Evolutionary conservation across 2,888 invertebrate genomes (phyloP).

Genomic region (Platycheirus rosarum): DNA sequence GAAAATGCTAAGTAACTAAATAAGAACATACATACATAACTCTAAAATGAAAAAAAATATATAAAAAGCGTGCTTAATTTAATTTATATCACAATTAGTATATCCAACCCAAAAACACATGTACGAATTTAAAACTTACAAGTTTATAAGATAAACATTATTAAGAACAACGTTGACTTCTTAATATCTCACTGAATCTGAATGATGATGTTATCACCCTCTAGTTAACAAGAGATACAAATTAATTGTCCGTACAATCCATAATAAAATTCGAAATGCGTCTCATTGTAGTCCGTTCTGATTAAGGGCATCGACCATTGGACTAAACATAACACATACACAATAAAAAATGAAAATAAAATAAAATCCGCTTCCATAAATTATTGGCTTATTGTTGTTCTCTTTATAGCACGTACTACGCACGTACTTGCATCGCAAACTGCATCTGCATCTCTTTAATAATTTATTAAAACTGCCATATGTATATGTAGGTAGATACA

Average conservation of each 20-base stretch:
- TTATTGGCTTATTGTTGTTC: slow-evolving; percentile 32
- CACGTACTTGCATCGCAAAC: not conserved
- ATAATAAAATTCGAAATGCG: slow-evolving; percentile 19
- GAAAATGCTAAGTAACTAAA: no score
- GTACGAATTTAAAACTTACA: no score
- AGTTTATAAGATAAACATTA: no score
- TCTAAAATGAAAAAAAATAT: no score
- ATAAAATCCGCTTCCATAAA: slow-evolving; percentile 48
- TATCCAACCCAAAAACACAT: no score
- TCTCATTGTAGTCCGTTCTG: slow-evolving; percentile 37
- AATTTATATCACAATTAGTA: no score
- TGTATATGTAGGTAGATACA: no score
- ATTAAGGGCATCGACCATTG: slow-evolving; percentile 57
- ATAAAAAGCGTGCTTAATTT: no score
- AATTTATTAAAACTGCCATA: slow-evolving; percentile 47
- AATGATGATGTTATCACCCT: not conserved
- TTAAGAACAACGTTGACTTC: no score
- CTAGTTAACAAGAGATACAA: slow-evolving; percentile 8
- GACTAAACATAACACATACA: slow-evolving; percentile 23
- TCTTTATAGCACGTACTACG: slow-evolving; percentile 1
- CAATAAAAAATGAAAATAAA: not conserved
- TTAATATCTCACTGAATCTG: not conserved
- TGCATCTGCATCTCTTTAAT: not conserved
- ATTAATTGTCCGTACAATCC: slow-evolving; percentile 7
- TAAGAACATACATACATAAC: no score